These are phyloP conservation scores for Paramuricea clavata DNA, from an alignment of 92 coral and sea anemone species.

Conservation along the genomic window DNA sequence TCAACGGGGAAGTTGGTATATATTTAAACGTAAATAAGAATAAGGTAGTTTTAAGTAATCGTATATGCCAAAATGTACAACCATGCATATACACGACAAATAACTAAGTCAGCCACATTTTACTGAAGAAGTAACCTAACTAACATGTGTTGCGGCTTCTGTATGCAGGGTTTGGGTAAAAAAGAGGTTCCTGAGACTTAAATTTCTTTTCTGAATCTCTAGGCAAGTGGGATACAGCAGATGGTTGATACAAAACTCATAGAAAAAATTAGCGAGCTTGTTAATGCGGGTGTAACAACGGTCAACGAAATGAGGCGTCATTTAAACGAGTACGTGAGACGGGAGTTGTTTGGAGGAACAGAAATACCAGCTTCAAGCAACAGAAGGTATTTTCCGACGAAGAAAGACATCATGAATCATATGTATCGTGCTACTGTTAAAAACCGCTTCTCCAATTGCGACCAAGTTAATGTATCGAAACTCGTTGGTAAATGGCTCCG, in stretches of 20 bases:
- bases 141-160: too few species aligned
- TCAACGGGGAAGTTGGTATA: too few species aligned
- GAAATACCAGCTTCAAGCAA: constrained; percentile 49
- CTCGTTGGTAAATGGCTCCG: constrained; percentile 36
- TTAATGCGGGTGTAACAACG: background rate
- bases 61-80: too few species aligned
- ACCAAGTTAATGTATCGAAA: constrained; percentile 58
- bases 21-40: too few species aligned
- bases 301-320: background rate
- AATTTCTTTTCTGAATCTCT: background rate
- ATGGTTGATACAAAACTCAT: background rate
- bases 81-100: too few species aligned
- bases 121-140: too few species aligned
- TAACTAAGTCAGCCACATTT: too few species aligned
- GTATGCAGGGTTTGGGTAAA: too few species aligned
- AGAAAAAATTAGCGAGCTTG: background rate
- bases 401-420: constrained; percentile 57
- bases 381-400: constrained; percentile 64
- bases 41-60: too few species aligned
- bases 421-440: constrained; percentile 57
- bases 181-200: too few species aligned
- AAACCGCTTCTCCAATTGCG: constrained; percentile 60
- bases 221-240: background rate
- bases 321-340: background rate
- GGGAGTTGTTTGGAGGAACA: constrained; percentile 50